Conservation (phyloP, 2,888 invertebrate genomes). For the Drosophila sordidula region DNA sequence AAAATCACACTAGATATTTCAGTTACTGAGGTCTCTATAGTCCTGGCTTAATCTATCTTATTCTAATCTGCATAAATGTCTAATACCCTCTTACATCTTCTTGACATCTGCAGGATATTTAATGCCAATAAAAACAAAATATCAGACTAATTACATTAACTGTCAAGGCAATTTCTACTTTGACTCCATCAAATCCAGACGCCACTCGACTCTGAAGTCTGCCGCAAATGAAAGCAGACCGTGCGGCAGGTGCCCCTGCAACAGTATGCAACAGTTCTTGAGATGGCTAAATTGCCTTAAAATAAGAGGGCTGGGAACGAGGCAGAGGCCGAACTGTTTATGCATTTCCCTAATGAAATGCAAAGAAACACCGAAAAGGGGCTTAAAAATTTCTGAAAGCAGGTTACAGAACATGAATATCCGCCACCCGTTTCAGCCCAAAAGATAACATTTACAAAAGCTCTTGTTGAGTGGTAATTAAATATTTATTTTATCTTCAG, state of each 20-base stretch:
- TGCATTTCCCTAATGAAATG: slow-evolving; percentile 72
- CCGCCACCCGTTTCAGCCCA: slow-evolving; percentile 10
- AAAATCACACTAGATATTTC: no score
- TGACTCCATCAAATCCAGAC: slow-evolving; percentile 47
- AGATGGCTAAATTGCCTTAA: slow-evolving; percentile 30
- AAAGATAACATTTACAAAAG: slow-evolving; percentile 52
- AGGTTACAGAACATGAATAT: slow-evolving; percentile 27
- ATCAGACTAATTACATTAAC: slow-evolving; percentile 65
- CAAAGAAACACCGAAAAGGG: slow-evolving; percentile 52
- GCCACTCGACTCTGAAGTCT: slow-evolving; percentile 23
- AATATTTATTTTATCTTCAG: slow-evolving; percentile 67
- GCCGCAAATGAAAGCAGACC: slow-evolving; percentile 21
- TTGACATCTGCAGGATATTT: slow-evolving; percentile 2
- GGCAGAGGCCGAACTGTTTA: slow-evolving; percentile 38
- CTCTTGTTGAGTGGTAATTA: slow-evolving; percentile 65
- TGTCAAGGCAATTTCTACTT: slow-evolving; percentile 37
- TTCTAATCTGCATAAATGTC: background rate
- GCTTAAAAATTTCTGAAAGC: slow-evolving; percentile 35
- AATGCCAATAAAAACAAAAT: slow-evolving; percentile 22
- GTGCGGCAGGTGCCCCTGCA: slow-evolving; percentile 10
- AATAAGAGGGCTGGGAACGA: background rate
- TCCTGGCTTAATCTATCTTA: no score
- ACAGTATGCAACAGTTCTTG: slow-evolving; percentile 42
- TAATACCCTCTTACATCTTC: no score
- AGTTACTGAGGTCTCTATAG: no score